Evolutionary conservation across 2,797 vertebrate genomes (phyloP).

Genomic region (Syngnathus acus): DNA sequence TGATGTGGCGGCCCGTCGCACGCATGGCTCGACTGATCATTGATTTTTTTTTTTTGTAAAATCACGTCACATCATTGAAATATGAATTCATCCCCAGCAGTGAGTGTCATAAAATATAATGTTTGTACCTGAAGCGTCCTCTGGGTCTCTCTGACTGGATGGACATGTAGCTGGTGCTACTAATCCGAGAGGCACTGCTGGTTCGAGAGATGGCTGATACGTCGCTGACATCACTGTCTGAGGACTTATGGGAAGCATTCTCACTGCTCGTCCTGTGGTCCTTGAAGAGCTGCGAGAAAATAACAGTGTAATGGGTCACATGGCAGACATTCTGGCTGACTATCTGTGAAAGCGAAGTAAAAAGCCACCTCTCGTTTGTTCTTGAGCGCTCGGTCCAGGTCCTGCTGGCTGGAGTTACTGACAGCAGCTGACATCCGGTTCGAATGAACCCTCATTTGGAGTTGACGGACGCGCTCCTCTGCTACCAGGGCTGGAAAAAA

Average conservation of each 20-base stretch:
- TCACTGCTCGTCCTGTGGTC: conserved; percentile 94
- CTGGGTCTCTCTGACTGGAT: conserved; percentile 94
- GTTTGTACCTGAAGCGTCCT: conserved; percentile 82
- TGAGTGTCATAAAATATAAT: not conserved
- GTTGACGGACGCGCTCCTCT: conserved; percentile 88
- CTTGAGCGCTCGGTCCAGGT: conserved; percentile 88
- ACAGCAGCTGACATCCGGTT: conserved; percentile 80
- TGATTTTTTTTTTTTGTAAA: not conserved
- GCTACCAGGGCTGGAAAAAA: conserved; percentile 82
- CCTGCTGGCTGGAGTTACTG: conserved; percentile 91
- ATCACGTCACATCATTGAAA: not conserved
- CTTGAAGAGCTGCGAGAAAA: conserved; percentile 76
- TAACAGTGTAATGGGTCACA: not conserved
- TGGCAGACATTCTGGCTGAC: not conserved
- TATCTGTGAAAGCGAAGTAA: not conserved
- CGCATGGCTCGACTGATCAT: conserved; percentile 83
- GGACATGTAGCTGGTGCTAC: conserved; percentile 99
- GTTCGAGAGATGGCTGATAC: conserved; percentile 97
- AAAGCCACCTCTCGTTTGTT: conserved; percentile 78
- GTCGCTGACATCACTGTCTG: conserved; percentile 98
- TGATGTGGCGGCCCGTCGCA: conserved; percentile 83
- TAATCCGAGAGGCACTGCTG: conserved; percentile 99
- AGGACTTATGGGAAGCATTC: conserved; percentile 94
- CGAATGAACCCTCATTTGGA: conserved; percentile 89
- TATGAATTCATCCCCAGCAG: not conserved